Evolutionary conservation across 2,888 invertebrate species (phyloP).

Genomic region (Drosophila phalerata): DNA sequence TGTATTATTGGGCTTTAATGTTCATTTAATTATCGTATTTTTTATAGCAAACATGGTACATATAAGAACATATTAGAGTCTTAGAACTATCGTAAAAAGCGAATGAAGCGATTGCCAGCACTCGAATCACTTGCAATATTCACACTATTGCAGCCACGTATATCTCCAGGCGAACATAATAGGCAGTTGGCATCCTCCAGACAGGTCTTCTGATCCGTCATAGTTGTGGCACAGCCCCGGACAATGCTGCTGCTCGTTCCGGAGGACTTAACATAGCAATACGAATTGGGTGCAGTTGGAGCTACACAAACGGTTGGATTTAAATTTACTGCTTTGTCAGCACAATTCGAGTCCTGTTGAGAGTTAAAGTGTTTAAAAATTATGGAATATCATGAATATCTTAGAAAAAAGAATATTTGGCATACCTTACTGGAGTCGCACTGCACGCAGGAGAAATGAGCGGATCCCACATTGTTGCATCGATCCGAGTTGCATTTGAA

Average conservation of each 20-base stretch:
- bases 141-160: constrained; percentile 73
- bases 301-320: constrained; percentile 69
- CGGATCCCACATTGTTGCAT: constrained; percentile 82
- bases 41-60: neutral
- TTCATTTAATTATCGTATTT: constrained; percentile 4
- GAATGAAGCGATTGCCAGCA: constrained; percentile 63
- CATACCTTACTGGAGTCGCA: constrained; percentile 77
- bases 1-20: neutral
- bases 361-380: neutral
- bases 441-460: constrained; percentile 75
- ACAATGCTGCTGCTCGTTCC: constrained; percentile 55
- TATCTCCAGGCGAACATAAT: constrained; percentile 79
- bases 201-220: constrained; percentile 67
- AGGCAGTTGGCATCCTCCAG: constrained; percentile 70
- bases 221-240: constrained; percentile 75
- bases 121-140: constrained; percentile 57
- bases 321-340: constrained; percentile 57
- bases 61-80: neutral
- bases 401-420: neutral
- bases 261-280: constrained; percentile 75
- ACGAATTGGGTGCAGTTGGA: constrained; percentile 79
- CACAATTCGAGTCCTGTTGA: constrained; percentile 71
- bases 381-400: accelerated
- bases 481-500: constrained; percentile 81
- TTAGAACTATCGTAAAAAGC: constrained; percentile 51